Evolutionary conservation across 2,888 invertebrate genomes (phyloP).

Genomic region (Eilema depressum): DNA sequence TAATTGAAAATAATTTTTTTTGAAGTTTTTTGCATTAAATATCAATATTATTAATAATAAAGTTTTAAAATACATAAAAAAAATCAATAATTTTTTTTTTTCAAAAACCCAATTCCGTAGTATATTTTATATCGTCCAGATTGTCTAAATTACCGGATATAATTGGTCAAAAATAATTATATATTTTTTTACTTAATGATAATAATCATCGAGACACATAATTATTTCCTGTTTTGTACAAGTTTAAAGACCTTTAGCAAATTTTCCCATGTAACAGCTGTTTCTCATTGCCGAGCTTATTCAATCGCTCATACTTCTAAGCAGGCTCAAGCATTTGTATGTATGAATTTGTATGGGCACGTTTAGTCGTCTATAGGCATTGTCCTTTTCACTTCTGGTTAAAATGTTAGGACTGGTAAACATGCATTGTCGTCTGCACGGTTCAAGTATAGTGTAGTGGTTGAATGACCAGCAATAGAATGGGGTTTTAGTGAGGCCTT

Average conservation of each 20-base stretch:
- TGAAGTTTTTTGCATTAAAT: no score
- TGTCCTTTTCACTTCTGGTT: conserved; percentile 31
- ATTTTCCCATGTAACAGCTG: not conserved
- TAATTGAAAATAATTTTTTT: no score
- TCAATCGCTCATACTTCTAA: not conserved
- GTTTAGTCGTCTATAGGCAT: conserved; percentile 11
- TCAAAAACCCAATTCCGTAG: not conserved
- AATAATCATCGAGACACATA: not conserved
- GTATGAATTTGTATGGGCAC: conserved; percentile 19
- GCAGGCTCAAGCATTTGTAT: conserved; percentile 7
- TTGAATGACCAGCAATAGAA: not conserved
- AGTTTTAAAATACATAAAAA: no score
- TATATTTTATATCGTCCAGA: not conserved
- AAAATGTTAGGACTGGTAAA: conserved; percentile 12
- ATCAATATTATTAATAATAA: no score
- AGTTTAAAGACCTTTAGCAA: not conserved
- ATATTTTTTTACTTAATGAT: not conserved
- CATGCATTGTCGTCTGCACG: conserved; percentile 1
- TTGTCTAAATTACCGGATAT: not conserved
- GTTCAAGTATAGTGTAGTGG: not conserved
- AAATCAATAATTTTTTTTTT: no score
- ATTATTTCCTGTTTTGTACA: not conserved
- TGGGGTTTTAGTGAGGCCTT: not conserved
- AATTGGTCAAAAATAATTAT: not conserved
- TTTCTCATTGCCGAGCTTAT: not conserved